A percentile compares a stretch with the other conserved stretches of the same genome.
Conservation (phyloP, 2,888 invertebrate genomes). For the Euzophera pinguis region DNA sequence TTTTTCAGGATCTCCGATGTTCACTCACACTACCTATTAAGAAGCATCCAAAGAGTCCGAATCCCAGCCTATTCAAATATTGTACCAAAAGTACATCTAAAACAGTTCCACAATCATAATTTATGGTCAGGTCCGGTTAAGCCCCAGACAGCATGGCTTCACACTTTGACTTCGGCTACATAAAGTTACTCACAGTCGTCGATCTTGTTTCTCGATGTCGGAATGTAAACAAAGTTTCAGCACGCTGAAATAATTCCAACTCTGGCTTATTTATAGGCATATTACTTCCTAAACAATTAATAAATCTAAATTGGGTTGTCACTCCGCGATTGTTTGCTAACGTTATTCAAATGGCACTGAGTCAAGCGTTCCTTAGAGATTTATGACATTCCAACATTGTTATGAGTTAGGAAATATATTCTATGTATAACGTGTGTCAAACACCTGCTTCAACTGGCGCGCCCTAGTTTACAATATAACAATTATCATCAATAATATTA, state of each 20-base stretch:
- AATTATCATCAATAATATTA: no score
- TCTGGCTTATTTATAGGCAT: background rate
- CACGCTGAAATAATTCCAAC: constrained; percentile 8
- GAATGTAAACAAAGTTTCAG: constrained; percentile 4
- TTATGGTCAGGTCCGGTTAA: no score
- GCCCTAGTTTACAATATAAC: no score
- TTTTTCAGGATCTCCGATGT: no score
- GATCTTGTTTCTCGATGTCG: background rate
- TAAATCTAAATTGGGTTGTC: constrained; percentile 4
- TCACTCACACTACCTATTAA: no score
- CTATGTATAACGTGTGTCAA: no score
- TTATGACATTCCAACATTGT: background rate
- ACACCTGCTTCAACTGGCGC: no score
- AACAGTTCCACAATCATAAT: no score
- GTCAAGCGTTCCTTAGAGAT: background rate
- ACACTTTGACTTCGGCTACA: background rate
- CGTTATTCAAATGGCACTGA: background rate
- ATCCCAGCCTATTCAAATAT: no score
- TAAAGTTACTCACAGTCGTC: background rate
- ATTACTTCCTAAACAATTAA: constrained; percentile 11
- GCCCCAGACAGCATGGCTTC: background rate
- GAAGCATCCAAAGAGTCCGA: no score
- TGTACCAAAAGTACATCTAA: no score
- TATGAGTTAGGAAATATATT: background rate
- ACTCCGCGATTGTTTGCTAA: background rate